Conservation (phyloP, 2,113 vertebrate species). For the Pteropus alecto region DNA sequence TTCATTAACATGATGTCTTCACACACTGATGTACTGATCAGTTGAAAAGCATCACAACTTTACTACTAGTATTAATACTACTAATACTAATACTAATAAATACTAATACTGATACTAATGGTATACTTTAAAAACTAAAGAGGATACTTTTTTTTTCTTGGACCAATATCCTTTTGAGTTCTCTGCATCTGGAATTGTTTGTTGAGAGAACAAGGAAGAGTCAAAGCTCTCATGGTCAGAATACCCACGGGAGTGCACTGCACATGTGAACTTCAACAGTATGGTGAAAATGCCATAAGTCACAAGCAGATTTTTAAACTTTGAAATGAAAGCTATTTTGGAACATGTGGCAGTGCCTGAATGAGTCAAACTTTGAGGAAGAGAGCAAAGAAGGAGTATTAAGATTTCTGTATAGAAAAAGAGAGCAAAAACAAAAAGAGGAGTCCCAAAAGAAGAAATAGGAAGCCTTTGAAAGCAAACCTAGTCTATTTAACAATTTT, state of each 20-base stretch:
- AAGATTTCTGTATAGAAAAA: not conserved
- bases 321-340: constrained; percentile 13
- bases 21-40: not conserved
- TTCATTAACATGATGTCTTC: not conserved
- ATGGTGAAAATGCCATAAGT: not conserved
- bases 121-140: not conserved
- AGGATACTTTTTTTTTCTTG: not conserved
- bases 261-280: not conserved
- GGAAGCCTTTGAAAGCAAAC: not conserved
- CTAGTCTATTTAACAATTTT: not conserved
- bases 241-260: not conserved
- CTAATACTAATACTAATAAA: not conserved
- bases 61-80: not conserved
- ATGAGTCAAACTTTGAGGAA: not conserved
- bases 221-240: not conserved
- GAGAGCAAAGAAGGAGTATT: not conserved
- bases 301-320: not conserved
- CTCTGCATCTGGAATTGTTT: not conserved
- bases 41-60: not conserved
- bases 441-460: not conserved
- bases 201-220: not conserved
- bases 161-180: not conserved
- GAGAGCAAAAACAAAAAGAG: not conserved
- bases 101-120: not conserved
- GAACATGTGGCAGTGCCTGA: not conserved